Conservation (phyloP, 2,888 invertebrate genomes). For the Villa cingulata region DNA sequence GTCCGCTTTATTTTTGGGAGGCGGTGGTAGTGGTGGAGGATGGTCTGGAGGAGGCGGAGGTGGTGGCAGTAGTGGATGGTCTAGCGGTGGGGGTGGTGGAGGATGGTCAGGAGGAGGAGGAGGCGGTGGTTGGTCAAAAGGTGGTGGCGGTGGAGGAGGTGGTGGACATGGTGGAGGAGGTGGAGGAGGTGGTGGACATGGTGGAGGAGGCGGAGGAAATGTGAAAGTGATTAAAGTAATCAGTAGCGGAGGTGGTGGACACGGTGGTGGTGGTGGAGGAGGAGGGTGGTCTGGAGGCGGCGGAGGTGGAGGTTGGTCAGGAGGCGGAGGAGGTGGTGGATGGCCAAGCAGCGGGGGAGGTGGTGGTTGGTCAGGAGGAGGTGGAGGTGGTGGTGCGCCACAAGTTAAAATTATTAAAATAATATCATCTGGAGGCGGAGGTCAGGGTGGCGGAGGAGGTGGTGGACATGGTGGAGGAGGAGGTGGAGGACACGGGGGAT, state of each 20-base stretch:
- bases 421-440: no score
- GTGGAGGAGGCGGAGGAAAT: conserved; percentile 1
- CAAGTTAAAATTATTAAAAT: neutral
- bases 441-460: neutral
- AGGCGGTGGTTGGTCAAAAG: no score
- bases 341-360: neutral
- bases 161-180: conserved; percentile 1
- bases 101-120: neutral
- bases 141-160: neutral
- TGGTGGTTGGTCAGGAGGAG: neutral
- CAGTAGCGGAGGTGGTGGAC: neutral
- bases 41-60: neutral
- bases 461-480: neutral
- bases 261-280: neutral
- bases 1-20: conserved; percentile 2
- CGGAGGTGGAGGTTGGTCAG: neutral
- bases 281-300: neutral
- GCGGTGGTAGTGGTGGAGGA: conserved; percentile 1
- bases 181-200: neutral
- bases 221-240: no score
- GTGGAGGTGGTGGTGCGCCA: neutral
- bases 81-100: neutral
- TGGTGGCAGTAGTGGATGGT: neutral
- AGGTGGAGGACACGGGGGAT: conserved; percentile 1
- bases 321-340: neutral